phyloP scores from a whole-genome alignment of 2,113 vertebrate species.

The Galbula dea region DNA sequence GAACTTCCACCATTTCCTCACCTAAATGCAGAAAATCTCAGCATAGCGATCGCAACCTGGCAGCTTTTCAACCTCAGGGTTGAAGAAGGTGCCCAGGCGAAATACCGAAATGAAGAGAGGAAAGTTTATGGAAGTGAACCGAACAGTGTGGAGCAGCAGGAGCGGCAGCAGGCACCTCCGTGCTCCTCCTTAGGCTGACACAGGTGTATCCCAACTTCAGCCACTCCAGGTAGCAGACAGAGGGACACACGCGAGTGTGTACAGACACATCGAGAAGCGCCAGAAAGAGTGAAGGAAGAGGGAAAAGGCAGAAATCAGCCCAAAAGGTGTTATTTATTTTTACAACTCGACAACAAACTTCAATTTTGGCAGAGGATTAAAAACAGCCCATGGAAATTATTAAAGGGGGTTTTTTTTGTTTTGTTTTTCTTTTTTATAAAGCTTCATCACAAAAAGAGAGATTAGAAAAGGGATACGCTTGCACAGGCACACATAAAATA shows the following conservation, averaged over 20 bases:
- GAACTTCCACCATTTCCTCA: constrained; percentile 35
- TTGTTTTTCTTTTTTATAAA: constrained; percentile 59
- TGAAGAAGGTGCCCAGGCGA: constrained; percentile 21
- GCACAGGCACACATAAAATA: constrained; percentile 51
- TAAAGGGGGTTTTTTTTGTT: neutral
- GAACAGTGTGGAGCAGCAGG: constrained; percentile 5
- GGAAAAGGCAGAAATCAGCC: neutral
- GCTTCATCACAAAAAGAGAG: constrained; percentile 68
- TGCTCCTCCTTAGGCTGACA: constrained; percentile 28
- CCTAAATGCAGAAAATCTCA: constrained; percentile 31
- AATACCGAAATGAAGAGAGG: constrained; percentile 28
- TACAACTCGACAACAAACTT: constrained; percentile 58
- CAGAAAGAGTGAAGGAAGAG: neutral
- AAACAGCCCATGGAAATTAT: constrained; percentile 71
- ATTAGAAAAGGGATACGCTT: constrained; percentile 72
- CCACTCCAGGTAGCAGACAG: neutral
- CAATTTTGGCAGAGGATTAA: constrained; percentile 71
- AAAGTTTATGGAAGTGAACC: constrained; percentile 73
- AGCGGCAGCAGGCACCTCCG: constrained; percentile 9
- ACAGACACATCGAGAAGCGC: neutral
- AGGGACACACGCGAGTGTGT: rapidly evolving
- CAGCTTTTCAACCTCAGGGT: constrained; percentile 33
- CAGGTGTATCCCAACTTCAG: constrained; percentile 66
- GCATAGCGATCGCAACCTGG: neutral
- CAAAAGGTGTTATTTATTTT: constrained; percentile 26